phyloP scores from a whole-genome alignment of 64 coral and sea anemone genomes.

The Montipora sp. region DNA sequence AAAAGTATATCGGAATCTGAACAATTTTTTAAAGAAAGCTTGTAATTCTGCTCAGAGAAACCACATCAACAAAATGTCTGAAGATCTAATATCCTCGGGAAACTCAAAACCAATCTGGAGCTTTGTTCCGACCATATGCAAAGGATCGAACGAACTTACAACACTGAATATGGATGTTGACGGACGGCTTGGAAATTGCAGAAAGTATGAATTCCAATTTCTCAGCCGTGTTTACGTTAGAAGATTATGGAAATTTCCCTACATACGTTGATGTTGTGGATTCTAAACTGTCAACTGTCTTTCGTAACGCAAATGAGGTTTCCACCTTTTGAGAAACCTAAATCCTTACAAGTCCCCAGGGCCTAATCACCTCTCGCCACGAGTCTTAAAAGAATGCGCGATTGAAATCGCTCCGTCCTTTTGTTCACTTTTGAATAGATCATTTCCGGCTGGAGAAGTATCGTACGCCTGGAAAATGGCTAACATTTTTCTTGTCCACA shows the following conservation, averaged over 20 bases:
- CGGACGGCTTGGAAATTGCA: slow-evolving; percentile 12
- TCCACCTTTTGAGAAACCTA: not conserved
- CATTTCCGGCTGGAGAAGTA: too few species aligned
- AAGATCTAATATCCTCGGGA: too few species aligned
- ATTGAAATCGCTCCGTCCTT: not conserved
- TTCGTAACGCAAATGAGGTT: not conserved
- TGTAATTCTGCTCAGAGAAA: too few species aligned
- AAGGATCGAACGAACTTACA: slow-evolving; percentile 28
- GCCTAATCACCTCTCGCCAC: not conserved
- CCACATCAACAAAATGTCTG: too few species aligned
- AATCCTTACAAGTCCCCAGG: not conserved
- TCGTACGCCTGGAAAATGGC: too few species aligned
- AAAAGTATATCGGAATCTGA: too few species aligned
- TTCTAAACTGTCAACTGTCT: not conserved
- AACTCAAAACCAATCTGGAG: not conserved
- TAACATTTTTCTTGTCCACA: too few species aligned
- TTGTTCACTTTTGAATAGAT: not conserved
- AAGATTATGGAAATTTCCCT: not conserved
- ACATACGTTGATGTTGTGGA: not conserved
- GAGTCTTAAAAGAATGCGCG: not conserved
- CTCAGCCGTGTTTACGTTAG: not conserved
- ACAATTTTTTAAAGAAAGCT: too few species aligned
- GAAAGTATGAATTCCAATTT: slow-evolving; percentile 4
- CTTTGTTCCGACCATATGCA: slow-evolving; percentile 24
- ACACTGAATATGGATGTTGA: slow-evolving; percentile 28